Base-by-base conservation (phyloP, 2,888 invertebrate species). In the Strigamia maritima region DNA sequence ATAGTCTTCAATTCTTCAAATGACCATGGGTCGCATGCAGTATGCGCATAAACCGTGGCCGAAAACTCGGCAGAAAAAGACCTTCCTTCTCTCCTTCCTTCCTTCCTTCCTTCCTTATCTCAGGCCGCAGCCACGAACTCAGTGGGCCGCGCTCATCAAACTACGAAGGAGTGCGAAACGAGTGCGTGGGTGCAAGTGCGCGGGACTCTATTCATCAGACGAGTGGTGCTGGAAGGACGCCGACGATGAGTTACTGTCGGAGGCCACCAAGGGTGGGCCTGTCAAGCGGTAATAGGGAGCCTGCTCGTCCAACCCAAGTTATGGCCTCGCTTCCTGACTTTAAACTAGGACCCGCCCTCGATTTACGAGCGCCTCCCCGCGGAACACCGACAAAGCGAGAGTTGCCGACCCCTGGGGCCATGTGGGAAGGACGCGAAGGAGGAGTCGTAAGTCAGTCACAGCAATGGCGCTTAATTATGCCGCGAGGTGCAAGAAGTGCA, bases 191-290 rank as follows among this genome's bases (percentile, higher is more conserved):
- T 31, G 75, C 28, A 12, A 70, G 70, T 70, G 70, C 2, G 2
- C 28, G 35, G 75, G 75, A 75, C 35, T 31, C 28, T 28, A 75
- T 75, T 75, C 75, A 75, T 75, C 28, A 75, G 35, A 4, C 24
- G 28, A 26, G 60, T 60, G 19, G 75, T 26, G 26, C n/a, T 6
- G 35, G 75, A 22, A 28, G 75, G 75, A 31, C n/a, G 60, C 3
- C 65, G 14, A 19, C 70, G 78, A 78, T 78, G 78, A 78, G 78
- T 78, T 78, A 78, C 8, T 44, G 60, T 60, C 60, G 78, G 22
- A n/a, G 22, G 70, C 70, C 78, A 65, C 65, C 35, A 44, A 70
- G 78, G 78, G 78, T 78, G 78, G 78, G 78, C 78, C 78, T 78
- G 78, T 78, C 78, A 78, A 70, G 26, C 78, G 70, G 49, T 78